phyloP scores from a whole-genome alignment of 2,888 invertebrate species.

The Bedellia somnulentella region DNA sequence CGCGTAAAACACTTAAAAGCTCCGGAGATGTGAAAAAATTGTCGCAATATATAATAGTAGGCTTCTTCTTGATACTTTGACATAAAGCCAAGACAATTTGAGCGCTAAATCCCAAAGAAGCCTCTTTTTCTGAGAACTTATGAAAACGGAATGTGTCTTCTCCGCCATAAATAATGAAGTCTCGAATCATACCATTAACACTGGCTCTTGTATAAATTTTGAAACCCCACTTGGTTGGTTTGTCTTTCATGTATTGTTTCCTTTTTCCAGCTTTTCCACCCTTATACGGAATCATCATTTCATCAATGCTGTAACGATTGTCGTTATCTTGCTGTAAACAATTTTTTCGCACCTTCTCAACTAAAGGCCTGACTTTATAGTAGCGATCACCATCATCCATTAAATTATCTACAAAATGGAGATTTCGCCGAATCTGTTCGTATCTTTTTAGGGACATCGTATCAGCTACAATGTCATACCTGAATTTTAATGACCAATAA shows the following conservation, averaged over 20 bases:
- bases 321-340: conserved; percentile 3
- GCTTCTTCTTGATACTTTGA: too few relatives aligned
- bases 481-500: conserved; percentile 1
- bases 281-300: conserved; percentile 6
- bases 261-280: conserved; percentile 9
- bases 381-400: conserved; percentile 2
- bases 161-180: background rate
- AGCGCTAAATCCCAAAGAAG: too few relatives aligned
- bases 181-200: conserved; percentile 16
- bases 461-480: conserved; percentile 2
- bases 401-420: conserved; percentile 3
- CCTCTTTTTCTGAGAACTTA: too few relatives aligned
- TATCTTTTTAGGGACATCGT: conserved; percentile 4
- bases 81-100: too few relatives aligned
- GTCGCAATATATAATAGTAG: too few relatives aligned
- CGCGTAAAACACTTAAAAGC: too few relatives aligned
- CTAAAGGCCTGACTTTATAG: conserved; percentile 3
- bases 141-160: too few relatives aligned
- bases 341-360: conserved; percentile 4
- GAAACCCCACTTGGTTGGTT: conserved; percentile 23
- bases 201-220: conserved; percentile 21
- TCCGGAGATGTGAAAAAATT: too few relatives aligned
- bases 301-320: conserved; percentile 2
- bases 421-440: conserved; percentile 4
- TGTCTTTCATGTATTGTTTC: conserved; percentile 21